Conservation (phyloP, 2,797 vertebrate genomes). For the Orestias chungarensis region DNA sequence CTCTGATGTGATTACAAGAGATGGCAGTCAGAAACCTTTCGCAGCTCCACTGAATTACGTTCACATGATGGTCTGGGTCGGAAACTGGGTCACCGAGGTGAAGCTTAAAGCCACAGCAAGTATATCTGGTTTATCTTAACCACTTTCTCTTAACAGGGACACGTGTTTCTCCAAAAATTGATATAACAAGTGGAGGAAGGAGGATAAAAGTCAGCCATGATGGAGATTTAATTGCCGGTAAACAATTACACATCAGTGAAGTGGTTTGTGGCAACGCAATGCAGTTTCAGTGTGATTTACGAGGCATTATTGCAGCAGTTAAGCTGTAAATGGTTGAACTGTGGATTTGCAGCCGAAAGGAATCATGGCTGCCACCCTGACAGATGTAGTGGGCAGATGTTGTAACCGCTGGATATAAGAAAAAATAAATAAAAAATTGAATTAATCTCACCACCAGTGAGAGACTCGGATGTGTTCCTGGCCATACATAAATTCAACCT, state of each 20-base stretch:
- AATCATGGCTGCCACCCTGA: constrained; percentile 56
- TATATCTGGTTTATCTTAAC: constrained; percentile 35
- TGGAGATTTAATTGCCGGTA: constrained; percentile 2
- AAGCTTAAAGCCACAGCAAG: constrained; percentile 71
- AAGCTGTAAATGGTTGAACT: constrained; percentile 77
- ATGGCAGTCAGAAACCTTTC: constrained; percentile 72
- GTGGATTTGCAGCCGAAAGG: constrained; percentile 68
- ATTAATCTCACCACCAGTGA: constrained; percentile 69
- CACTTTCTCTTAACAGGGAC: constrained; percentile 1
- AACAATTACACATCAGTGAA: constrained; percentile 13
- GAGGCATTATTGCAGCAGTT: constrained; percentile 65
- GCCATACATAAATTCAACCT: constrained; percentile 18
- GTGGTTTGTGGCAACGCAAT: constrained; percentile 19
- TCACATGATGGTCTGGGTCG: constrained; percentile 65
- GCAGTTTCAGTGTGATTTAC: constrained; percentile 54
- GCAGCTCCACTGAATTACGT: constrained; percentile 73
- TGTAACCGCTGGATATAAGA: constrained; percentile 62
- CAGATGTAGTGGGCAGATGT: constrained; percentile 79
- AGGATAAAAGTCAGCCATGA: background rate
- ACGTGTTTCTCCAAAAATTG: constrained; percentile 15
- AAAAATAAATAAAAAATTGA: constrained; percentile 57
- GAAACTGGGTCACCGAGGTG: constrained; percentile 78
- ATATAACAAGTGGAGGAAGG: constrained; percentile 4
- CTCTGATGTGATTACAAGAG: constrained; percentile 73
- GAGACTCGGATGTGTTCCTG: constrained; percentile 34